These are phyloP conservation scores for Diogma glabrata DNA, from an alignment of 2,888 invertebrate genomes.

Conservation along the genomic window DNA sequence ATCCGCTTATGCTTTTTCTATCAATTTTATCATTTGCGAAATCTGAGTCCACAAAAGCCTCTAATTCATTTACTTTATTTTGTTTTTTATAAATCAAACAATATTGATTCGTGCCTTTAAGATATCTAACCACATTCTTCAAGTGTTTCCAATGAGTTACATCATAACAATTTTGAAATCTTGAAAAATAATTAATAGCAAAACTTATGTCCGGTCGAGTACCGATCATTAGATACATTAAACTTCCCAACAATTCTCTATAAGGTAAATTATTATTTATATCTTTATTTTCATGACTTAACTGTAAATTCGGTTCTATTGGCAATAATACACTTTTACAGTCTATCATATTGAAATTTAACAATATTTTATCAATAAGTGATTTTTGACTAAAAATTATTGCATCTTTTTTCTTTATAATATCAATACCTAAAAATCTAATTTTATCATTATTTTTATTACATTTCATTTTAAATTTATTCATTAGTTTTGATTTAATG, in stretches of 20 bases:
- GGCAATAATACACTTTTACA: constrained; percentile 1
- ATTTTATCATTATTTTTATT: neutral
- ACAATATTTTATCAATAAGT: constrained; percentile 8
- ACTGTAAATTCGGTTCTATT: constrained; percentile 5
- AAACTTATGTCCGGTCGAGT: constrained; percentile 1
- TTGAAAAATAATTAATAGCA: constrained; percentile 1
- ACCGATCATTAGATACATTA: neutral
- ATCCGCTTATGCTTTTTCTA: too few species aligned
- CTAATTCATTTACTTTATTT: too few species aligned
- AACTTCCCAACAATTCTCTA: constrained; percentile 2
- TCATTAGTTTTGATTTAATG: too few species aligned
- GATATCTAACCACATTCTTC: neutral
- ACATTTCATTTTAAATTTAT: constrained; percentile 11
- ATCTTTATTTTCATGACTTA: neutral
- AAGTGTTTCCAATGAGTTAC: neutral
- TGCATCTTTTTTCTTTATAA: neutral
- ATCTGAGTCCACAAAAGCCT: too few species aligned
- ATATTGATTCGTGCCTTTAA: too few species aligned
- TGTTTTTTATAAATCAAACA: too few species aligned
- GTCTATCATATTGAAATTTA: constrained; percentile 2
- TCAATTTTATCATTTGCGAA: too few species aligned
- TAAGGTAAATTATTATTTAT: too few species aligned
- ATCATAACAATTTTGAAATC: constrained; percentile 3
- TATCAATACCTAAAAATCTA: constrained; percentile 2
- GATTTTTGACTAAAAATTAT: constrained; percentile 1